Percentiles rank a stretch among this genome's conserved stretches.
Evolutionary conservation across 2,113 vertebrate genomes (phyloP).

Genomic region (Glaucidium brasilianum): DNA sequence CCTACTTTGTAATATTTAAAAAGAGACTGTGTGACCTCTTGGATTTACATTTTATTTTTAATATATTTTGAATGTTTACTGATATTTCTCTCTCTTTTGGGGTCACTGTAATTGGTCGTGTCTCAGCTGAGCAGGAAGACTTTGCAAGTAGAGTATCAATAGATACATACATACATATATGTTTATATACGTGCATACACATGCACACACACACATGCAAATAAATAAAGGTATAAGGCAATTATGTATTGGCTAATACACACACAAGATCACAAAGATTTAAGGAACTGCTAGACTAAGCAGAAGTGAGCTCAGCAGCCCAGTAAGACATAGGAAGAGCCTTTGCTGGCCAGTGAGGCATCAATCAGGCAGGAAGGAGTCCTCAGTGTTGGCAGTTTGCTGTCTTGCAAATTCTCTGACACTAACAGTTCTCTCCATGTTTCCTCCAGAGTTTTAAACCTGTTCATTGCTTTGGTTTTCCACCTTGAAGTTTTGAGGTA

Average conservation of each 20-base stretch:
- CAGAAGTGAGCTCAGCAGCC: background rate
- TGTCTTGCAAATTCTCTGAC: background rate
- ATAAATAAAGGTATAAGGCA: background rate
- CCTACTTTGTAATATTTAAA: background rate
- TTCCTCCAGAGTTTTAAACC: background rate
- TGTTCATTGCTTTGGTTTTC: background rate
- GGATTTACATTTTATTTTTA: background rate
- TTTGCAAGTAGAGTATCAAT: background rate
- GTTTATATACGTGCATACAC: background rate
- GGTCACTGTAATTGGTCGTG: background rate
- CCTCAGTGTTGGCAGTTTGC: background rate
- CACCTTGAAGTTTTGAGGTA: background rate
- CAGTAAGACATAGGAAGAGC: background rate
- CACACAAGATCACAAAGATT: background rate
- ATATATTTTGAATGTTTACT: background rate
- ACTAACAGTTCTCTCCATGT: background rate
- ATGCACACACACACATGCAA: background rate
- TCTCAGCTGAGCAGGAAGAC: background rate
- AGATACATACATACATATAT: fast-evolving
- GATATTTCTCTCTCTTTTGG: background rate
- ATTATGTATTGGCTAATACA: background rate
- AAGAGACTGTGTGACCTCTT: background rate
- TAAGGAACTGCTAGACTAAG: background rate
- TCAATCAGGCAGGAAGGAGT: background rate
- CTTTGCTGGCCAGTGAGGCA: background rate